A percentile compares a stretch with the other conserved stretches of the same genome.
phyloP scores from a whole-genome alignment of 2,113 vertebrate genomes.

The Pollachius pollachius region DNA sequence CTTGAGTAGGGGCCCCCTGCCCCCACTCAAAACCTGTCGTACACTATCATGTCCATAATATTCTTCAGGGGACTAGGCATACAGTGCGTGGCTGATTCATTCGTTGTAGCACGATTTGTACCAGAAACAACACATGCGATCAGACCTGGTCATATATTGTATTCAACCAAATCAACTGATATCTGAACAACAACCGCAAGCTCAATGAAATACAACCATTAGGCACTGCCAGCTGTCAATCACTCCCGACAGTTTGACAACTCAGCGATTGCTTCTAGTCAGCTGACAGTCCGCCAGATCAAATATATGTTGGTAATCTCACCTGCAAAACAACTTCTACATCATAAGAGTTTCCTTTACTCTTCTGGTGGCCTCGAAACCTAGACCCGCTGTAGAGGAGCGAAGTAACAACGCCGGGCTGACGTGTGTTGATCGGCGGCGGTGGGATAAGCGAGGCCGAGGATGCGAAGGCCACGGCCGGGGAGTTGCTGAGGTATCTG shows the following conservation, averaged over 20 bases:
- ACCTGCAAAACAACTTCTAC: conserved; percentile 98
- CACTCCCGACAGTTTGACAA: conserved; percentile 58
- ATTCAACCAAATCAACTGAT: not conserved
- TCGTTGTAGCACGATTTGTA: not conserved
- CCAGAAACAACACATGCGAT: not conserved
- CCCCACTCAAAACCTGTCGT: too few relatives aligned
- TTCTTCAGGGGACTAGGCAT: too few relatives aligned
- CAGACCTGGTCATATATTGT: not conserved
- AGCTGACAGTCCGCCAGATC: conserved; percentile 36
- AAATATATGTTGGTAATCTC: conserved; percentile 32
- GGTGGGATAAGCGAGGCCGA: conserved; percentile 89
- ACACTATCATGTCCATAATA: too few relatives aligned
- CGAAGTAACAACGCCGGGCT: conserved; percentile 92
- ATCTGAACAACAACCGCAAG: not conserved
- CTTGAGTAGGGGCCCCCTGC: too few relatives aligned
- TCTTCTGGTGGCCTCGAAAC: conserved; percentile 96
- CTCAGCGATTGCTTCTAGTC: conserved; percentile 34
- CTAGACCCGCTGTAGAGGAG: conserved; percentile 95
- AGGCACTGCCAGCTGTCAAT: conserved; percentile 53
- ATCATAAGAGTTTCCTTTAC: conserved; percentile 97
- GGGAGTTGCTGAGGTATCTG: conserved; percentile 77
- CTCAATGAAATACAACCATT: not conserved
- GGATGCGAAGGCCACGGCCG: conserved; percentile 75
- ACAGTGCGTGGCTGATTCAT: not conserved
- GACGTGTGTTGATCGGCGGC: conserved; percentile 94